Percentiles rank a stretch among this genome's conserved stretches.
Evolutionary conservation across 2,797 vertebrate species (phyloP).

Genomic region (Fratercula arctica): DNA sequence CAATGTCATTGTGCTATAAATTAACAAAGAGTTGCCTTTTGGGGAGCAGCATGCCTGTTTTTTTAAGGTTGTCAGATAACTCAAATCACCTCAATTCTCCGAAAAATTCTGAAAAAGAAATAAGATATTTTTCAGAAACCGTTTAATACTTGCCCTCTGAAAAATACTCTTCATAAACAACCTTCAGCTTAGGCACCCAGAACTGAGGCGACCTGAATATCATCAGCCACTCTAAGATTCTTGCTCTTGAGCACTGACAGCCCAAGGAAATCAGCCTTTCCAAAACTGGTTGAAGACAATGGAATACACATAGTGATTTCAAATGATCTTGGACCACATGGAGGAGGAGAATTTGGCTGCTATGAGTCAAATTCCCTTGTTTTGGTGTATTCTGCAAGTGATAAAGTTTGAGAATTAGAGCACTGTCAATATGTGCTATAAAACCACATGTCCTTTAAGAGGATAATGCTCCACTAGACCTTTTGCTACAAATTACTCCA

Average conservation of each 20-base stretch:
- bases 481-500: conserved; percentile 70
- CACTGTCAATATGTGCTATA: conserved; percentile 55
- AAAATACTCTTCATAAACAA: not conserved
- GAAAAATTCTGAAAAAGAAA: not conserved
- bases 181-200: not conserved
- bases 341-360: not conserved
- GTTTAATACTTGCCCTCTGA: not conserved
- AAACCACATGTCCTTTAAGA: conserved; percentile 66
- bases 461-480: conserved; percentile 70
- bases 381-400: conserved; percentile 5
- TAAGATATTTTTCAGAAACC: not conserved
- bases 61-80: not conserved
- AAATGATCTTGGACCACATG: not conserved
- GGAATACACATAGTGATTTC: not conserved
- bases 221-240: not conserved
- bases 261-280: not conserved
- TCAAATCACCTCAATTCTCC: not conserved
- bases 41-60: not conserved
- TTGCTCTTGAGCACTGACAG: not conserved
- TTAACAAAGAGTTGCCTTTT: not conserved
- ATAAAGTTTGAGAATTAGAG: conserved; percentile 44
- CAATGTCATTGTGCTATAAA: not conserved
- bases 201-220: not conserved
- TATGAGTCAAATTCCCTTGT: not conserved
- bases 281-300: not conserved